A percentile compares a stretch with the other conserved stretches of the same genome.
phyloP scores from a whole-genome alignment of 1,140 invertebrate genomes.

The Cryptotermes secundus region DNA sequence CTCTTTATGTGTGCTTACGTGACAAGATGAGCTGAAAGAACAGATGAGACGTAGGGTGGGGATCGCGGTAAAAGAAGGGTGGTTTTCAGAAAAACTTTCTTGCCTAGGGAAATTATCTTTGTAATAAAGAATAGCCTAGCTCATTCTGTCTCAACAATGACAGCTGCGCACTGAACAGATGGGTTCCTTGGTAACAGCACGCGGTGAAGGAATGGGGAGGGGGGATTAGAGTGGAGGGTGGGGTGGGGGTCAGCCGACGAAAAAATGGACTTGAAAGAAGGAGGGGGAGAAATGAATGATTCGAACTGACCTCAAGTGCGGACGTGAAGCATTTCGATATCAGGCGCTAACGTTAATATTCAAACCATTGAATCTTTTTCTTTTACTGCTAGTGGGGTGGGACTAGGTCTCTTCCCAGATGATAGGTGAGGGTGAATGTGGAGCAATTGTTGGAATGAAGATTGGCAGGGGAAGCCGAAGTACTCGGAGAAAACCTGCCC shows the following conservation, averaged over 20 bases:
- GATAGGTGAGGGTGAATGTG: too few relatives aligned
- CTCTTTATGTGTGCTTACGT: constrained; percentile 4
- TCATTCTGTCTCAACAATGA: constrained; percentile 6
- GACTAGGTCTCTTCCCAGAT: too few relatives aligned
- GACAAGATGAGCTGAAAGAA: neutral
- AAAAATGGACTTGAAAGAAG: neutral
- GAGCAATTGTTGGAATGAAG: too few relatives aligned
- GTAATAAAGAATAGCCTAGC: constrained; percentile 10
- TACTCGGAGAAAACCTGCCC: too few relatives aligned
- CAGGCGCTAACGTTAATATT: too few relatives aligned
- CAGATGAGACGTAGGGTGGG: neutral
- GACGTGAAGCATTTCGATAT: too few relatives aligned
- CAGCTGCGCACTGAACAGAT: constrained; percentile 17
- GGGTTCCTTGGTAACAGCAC: neutral
- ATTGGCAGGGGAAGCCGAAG: too few relatives aligned
- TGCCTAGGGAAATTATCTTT: constrained; percentile 7
- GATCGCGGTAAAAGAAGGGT: neutral
- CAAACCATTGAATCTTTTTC: too few relatives aligned
- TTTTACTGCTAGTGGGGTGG: too few relatives aligned
- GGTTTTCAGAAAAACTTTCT: constrained; percentile 3
- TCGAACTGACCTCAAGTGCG: neutral
- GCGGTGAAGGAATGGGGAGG: too few relatives aligned
- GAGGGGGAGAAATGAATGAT: neutral
- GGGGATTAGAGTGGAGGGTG: too few relatives aligned
- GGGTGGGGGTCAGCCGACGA: neutral